Evolutionary conservation across 2,888 invertebrate species (phyloP), one percentile per base, ranked within the genome.

Genomic region (Piscicola geometra): DNA sequence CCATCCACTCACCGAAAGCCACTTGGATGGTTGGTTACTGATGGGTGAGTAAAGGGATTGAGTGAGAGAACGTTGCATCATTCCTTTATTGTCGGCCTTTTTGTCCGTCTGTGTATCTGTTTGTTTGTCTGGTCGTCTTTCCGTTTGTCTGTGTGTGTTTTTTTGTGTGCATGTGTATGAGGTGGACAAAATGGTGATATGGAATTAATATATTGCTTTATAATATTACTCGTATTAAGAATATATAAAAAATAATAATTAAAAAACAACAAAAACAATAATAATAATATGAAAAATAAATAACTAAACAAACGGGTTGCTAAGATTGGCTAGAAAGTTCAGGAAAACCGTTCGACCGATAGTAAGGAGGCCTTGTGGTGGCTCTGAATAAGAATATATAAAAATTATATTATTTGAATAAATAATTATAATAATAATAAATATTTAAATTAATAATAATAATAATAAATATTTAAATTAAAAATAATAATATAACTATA

Each of bases 271-370:
- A 56, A 56, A 18, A 56, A 56, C n/a, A 56, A 56, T 3, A 56
- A 56, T 5, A 56, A 56, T 25, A 56, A 56, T 56, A 56, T 18
- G 9, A n/a, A 5, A 56, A 56, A 56, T 5, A 5, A 67, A 67
- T 28, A 28, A 67, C 32, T 28, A 32, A 12, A 67, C 5, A 9
- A 30, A 67, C 5, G 33, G 28, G 67, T 32, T 60, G 12, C 66
- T 41, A 30, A 77, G 73, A 25, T 71, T 71, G 30, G 72, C 41
- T 1, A 82, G 77, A 64, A 82, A 81, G 76, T 82, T 82, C 12
- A 81, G 77, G 28, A 80, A 79, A 1, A 82, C 79, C 73, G 79
- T 81, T 41, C 81, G 77, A 9, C 82, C 82, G 73, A 81, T 79
- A 36, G 81, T 79, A n/a, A 82, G 76, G 28, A 81, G 77, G 15